These are phyloP conservation scores for Cynodonichthys magdalenae DNA, from an alignment of 2,797 vertebrate genomes.

Conservation along the genomic window DNA sequence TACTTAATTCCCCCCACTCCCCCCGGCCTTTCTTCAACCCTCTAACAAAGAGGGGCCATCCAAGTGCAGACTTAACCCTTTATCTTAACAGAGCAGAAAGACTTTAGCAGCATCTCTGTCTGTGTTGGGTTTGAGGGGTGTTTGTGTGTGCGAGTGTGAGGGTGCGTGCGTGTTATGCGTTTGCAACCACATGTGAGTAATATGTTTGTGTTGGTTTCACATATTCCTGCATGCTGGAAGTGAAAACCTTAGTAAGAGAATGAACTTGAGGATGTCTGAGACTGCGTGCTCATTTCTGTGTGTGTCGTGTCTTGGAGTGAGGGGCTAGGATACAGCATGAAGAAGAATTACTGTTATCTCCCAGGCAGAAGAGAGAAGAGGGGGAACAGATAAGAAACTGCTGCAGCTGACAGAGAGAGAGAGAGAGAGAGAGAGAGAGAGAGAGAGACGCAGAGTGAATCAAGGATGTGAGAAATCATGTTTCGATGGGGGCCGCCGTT, in stretches of 20 bases:
- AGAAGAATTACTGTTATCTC: conserved; percentile 99
- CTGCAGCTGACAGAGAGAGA: conserved; percentile 87
- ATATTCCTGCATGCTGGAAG: conserved; percentile 40
- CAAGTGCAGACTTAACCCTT: conserved; percentile 98
- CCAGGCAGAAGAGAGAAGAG: conserved; percentile 93
- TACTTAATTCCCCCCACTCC: conserved; percentile 82
- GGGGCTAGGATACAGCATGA: conserved; percentile 81
- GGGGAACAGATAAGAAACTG: conserved; percentile 94
- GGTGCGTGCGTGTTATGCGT: background rate
- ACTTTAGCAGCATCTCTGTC: conserved; percentile 88
- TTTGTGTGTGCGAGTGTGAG: conserved; percentile 10
- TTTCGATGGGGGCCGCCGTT: conserved; percentile 83
- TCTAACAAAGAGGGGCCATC: conserved; percentile 88
- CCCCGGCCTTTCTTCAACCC: conserved; percentile 28
- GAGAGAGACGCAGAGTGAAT: conserved; percentile 52
- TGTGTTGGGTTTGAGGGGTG: conserved; percentile 42
- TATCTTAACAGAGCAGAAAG: conserved; percentile 98
- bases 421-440: conserved; percentile 26
- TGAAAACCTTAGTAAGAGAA: conserved; percentile 66
- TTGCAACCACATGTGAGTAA: conserved; percentile 40
- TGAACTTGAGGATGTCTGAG: conserved; percentile 59
- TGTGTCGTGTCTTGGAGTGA: conserved; percentile 22
- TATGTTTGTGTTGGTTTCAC: conserved; percentile 53
- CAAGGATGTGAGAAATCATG: conserved; percentile 75
- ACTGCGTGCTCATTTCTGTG: conserved; percentile 11